Evolutionary conservation across 37 sponge, comb jelly and placozoan species (phyloP).

Genomic region (Mnemiopsis leidyi): DNA sequence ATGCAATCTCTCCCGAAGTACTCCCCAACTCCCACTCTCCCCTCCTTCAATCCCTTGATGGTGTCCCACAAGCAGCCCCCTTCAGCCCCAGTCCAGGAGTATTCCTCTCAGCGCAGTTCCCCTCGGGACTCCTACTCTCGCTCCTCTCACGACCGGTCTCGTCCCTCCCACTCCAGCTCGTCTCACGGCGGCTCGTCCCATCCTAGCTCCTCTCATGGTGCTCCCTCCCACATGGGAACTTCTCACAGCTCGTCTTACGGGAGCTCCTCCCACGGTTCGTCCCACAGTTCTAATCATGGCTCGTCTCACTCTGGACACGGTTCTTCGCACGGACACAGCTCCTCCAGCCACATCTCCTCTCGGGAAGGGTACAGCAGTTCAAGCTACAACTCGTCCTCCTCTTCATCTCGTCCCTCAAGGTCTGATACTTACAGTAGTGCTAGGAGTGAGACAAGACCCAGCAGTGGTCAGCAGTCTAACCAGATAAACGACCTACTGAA

Average conservation of each 20-base stretch:
- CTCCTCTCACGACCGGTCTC: background rate
- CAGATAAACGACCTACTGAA: slow-evolving; percentile 56
- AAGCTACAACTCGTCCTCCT: background rate
- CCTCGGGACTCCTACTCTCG: slow-evolving; percentile 4
- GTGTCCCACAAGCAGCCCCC: slow-evolving; percentile 53
- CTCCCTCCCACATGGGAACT: background rate
- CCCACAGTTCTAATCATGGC: background rate
- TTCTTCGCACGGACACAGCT: background rate
- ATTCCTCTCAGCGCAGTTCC: slow-evolving; percentile 26
- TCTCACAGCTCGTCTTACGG: background rate
- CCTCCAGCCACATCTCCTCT: background rate
- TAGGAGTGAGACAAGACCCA: background rate
- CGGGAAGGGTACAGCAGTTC: background rate
- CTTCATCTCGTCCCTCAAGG: slow-evolving; percentile 9
- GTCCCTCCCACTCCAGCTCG: background rate
- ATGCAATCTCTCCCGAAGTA: background rate
- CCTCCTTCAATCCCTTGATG: slow-evolving; percentile 60
- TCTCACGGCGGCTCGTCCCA: background rate
- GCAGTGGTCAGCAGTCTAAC: slow-evolving; percentile 20
- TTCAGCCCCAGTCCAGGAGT: background rate
- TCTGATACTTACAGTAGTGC: slow-evolving; percentile 39
- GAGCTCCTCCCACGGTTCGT: background rate
- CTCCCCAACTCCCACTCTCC: background rate
- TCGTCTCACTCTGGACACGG: background rate
- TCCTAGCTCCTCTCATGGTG: background rate